Percentiles rank a stretch among this genome's conserved stretches.
Conservation (phyloP, 2,888 invertebrate species). For the Lysandra bellargus region DNA sequence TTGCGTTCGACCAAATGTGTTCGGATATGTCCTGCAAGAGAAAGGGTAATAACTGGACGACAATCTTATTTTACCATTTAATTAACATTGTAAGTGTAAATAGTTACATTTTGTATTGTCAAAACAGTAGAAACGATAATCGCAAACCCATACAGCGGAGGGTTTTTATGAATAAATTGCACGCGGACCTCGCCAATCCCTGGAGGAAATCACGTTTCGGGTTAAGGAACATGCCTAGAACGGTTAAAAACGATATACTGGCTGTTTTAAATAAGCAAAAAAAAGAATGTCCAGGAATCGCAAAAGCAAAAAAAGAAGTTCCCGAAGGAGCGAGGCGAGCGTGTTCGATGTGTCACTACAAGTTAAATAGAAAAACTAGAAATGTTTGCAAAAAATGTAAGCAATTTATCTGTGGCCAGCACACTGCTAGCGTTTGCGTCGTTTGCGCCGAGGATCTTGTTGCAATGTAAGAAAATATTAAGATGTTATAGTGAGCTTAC, state of each 20-base stretch:
- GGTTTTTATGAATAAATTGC: slow-evolving; percentile 8
- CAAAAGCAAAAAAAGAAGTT: not conserved
- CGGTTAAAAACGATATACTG: slow-evolving; percentile 7
- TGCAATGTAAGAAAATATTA: not conserved
- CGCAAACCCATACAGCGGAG: not conserved
- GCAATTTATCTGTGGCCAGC: slow-evolving; percentile 4
- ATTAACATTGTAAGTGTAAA: not conserved
- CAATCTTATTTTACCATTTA: slow-evolving; percentile 1
- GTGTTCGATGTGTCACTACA: not conserved
- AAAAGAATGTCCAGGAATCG: not conserved
- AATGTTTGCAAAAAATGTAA: slow-evolving; percentile 8
- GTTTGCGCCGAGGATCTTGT: not conserved
- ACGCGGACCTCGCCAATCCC: slow-evolving; percentile 1
- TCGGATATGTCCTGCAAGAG: not conserved
- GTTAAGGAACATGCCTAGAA: not conserved
- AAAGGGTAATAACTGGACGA: not conserved
- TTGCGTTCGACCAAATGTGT: not conserved
- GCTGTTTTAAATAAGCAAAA: slow-evolving; percentile 17
- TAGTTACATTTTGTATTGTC: slow-evolving; percentile 4
- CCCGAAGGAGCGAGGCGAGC: not conserved
- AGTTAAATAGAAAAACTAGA: slow-evolving; percentile 9
- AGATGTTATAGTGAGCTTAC: not conserved
- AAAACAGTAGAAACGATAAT: not conserved
- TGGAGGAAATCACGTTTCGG: slow-evolving; percentile 6
- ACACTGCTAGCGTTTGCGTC: not conserved